Evolutionary conservation across 2,797 vertebrate genomes (phyloP).

Genomic region (Pelobates cultripes): DNA sequence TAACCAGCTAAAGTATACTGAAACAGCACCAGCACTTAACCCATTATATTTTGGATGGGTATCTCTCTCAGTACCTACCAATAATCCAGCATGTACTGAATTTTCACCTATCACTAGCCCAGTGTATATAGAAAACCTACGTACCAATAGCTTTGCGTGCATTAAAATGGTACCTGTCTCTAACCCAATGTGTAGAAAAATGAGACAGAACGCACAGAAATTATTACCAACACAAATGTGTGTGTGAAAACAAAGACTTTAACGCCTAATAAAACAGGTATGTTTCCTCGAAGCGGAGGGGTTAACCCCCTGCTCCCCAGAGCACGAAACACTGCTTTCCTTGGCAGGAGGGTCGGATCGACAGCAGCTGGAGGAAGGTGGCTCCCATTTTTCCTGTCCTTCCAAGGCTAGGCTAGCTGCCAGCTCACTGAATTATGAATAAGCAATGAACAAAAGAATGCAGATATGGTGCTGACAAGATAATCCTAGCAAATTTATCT

Average conservation of each 20-base stretch:
- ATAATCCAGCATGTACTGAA: too few relatives aligned
- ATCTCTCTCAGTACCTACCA: too few relatives aligned
- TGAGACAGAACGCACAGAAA: too few relatives aligned
- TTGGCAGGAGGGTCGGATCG: constrained; percentile 61
- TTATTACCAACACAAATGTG: too few relatives aligned
- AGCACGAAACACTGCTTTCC: constrained; percentile 3
- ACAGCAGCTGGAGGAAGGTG: constrained; percentile 79
- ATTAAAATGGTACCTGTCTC: too few relatives aligned
- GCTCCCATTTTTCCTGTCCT: constrained; percentile 53
- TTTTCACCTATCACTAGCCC: too few relatives aligned
- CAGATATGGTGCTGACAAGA: constrained; percentile 87
- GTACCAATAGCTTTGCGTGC: too few relatives aligned
- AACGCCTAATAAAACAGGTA: constrained; percentile 8
- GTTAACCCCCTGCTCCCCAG: constrained; percentile 18
- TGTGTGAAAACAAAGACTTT: neutral
- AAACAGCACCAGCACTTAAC: too few relatives aligned
- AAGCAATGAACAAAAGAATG: constrained; percentile 87
- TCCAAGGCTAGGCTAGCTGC: constrained; percentile 75
- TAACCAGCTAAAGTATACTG: too few relatives aligned
- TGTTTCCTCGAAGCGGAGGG: neutral
- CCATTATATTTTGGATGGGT: too few relatives aligned
- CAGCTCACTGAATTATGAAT: constrained; percentile 88
- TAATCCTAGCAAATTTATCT: constrained; percentile 90
- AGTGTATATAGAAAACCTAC: too few relatives aligned
- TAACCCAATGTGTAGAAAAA: too few relatives aligned